phyloP scores from a whole-genome alignment of 1,140 invertebrate genomes.

The Sinella curviseta region DNA sequence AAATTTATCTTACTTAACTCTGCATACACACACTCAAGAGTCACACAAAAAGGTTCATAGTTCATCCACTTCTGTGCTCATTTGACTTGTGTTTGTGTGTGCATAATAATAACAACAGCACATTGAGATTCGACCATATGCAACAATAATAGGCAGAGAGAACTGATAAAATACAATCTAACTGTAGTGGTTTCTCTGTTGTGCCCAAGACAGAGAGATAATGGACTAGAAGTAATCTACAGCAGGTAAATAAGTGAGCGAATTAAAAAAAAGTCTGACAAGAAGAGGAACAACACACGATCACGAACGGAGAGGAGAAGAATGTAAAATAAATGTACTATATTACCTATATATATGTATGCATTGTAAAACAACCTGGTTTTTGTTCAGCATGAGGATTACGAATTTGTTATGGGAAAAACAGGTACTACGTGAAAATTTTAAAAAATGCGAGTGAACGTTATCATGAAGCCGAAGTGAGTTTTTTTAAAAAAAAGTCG shows the following conservation, averaged over 20 bases:
- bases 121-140: background rate
- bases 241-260: conserved; percentile 5
- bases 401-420: conserved; percentile 17
- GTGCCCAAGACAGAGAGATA: background rate
- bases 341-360: background rate
- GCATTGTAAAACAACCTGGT: background rate
- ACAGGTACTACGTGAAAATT: background rate
- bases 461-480: background rate
- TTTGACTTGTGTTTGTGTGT: conserved; percentile 6
- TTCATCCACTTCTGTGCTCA: conserved; percentile 14
- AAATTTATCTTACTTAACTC: conserved; percentile 4
- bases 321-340: background rate
- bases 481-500: conserved; percentile 6
- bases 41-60: background rate
- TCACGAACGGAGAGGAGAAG: no score
- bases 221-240: conserved; percentile 10
- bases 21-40: no score
- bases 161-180: background rate
- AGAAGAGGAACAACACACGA: conserved; percentile 3
- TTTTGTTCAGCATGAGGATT: background rate
- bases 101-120: background rate
- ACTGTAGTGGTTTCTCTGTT: background rate
- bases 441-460: conserved; percentile 5
- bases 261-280: background rate
- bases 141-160: background rate